Evolutionary conservation across 2,113 vertebrate species (phyloP), one percentile per base, ranked within the genome.

Genomic region (Kobus ellipsiprymnus): DNA sequence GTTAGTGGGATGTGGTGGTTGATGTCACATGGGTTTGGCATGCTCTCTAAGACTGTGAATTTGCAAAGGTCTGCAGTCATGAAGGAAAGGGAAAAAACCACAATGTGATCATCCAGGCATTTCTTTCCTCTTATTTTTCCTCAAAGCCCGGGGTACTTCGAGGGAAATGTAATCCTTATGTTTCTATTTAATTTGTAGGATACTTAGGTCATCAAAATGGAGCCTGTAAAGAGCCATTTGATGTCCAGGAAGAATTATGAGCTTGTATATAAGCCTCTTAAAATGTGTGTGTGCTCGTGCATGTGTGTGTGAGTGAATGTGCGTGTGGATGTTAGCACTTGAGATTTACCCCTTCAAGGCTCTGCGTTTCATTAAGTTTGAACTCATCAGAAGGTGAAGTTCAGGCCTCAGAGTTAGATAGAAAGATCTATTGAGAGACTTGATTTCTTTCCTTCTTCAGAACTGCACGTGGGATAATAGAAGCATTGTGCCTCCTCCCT

Each of bases 211-310:
- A 97, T 96, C 98, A 97, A 59, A 96, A 93, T 90, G 90, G 94
- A 91, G 94, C 30, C 89, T 74, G 23, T 94, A 96, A 98, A 97
- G 96, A 97, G 87, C 86, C 62, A 98, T 98, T 93, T 97, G 98
- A 97, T 98, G 97, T 97, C 95, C 94, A 95, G 96, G 95, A 97
- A 98, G 97, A 98, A 87, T 98, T 97, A 97, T 54, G 95, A 97
- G 95, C 97, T 93, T 96, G 71, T 83, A 64, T 67, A 74, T 95
- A 96, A 96, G 60, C 96, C 94, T 98, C 86, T 95, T 96, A 96
- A 98, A 96, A 78, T 94, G 62, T 52, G 55, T 87, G 57, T 90
- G 33, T 74, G 46, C 14, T 40, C 5, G 6, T 40, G 88, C 25
- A 25, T 44, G 54, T 64, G 64, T 81, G 30, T 90, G 89, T 74